phyloP scores from a whole-genome alignment of 1,140 invertebrate species.

The Drosophila varians region DNA sequence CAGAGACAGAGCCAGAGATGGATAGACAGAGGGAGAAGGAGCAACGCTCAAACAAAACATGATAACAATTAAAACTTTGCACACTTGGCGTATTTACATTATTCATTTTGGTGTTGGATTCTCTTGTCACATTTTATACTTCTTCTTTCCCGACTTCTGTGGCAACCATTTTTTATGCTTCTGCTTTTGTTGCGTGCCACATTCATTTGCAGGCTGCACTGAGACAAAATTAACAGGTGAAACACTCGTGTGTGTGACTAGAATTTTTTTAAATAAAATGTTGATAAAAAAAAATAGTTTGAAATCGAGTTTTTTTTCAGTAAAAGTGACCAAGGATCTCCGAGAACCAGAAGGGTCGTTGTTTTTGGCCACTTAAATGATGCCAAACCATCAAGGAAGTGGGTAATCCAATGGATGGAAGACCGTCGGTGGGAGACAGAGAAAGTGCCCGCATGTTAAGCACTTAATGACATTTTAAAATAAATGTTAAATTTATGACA shows the following conservation, averaged over 20 bases:
- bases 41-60: slow-evolving; percentile 71
- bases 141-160: slow-evolving; percentile 8
- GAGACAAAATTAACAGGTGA: background rate
- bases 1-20: background rate
- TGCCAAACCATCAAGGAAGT: slow-evolving; percentile 20
- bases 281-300: too few relatives aligned
- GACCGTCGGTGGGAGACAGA: background rate
- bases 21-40: slow-evolving; percentile 6
- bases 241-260: too few relatives aligned
- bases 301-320: too few relatives aligned
- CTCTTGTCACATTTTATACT: slow-evolving; percentile 67
- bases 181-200: slow-evolving; percentile 17
- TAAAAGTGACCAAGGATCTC: slow-evolving; percentile 17
- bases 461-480: slow-evolving; percentile 78
- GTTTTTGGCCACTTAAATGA: slow-evolving; percentile 35
- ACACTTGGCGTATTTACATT: slow-evolving; percentile 80
- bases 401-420: slow-evolving; percentile 9
- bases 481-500: slow-evolving; percentile 77
- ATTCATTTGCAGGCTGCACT: slow-evolving; percentile 18
- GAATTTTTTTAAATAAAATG: too few relatives aligned
- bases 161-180: slow-evolving; percentile 33
- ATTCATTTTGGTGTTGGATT: slow-evolving; percentile 77
- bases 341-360: background rate
- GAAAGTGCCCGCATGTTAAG: slow-evolving; percentile 29
- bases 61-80: slow-evolving; percentile 80